Base-by-base conservation (phyloP, 2,113 vertebrate genomes). In the Leiothrix lutea region DNA sequence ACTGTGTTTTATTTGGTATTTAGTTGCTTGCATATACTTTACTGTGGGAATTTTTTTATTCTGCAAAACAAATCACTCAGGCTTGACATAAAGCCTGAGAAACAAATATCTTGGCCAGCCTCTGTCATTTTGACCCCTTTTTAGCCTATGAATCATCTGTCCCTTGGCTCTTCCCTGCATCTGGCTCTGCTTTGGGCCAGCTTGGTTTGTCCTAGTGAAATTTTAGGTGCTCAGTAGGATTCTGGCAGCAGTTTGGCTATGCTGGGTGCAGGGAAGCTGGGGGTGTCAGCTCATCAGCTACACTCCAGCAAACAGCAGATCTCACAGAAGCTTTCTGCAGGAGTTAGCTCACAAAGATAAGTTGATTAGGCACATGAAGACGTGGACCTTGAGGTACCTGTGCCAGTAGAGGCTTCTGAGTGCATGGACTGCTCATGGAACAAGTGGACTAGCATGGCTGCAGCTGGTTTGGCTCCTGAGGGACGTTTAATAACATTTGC, bases 121-220 rank as follows among this genome's bases (percentile, higher is more conserved):
- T 85, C 57, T 92, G 78, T 93, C 14, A 25, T 80, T 94, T 75
- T 93, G 81, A 88, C 88, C 85, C 65, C 8, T 60, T 85, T 93
- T 72, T 86, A 79, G 90, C 95, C 71, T 82, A 22, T 94, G 88
- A 93, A 65, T 96, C 92, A 90, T 85, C 88, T 0, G 2, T 85
- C 36, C 58, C n/a, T 93, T 96, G 94, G 92, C 90, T 95, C 14
- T 64, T 77, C n/a, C 14, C 38, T 48, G 35, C 0, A 2, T 74
- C 70, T n/a, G 57, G 47, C 71, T 91, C 33, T 35, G 10, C 13
- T 56, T 87, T 65, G 40, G 56, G 56, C 23, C 28, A 21, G 31
- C 14, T 31, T 80, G 21, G 5, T 82, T 75, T 66, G 22, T 24
- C 85, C 23, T 10, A 6, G 7, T 21, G 44, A 28, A 57, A 9